Conservation (phyloP, 2,113 vertebrate species). For the Hippolais icterina region DNA sequence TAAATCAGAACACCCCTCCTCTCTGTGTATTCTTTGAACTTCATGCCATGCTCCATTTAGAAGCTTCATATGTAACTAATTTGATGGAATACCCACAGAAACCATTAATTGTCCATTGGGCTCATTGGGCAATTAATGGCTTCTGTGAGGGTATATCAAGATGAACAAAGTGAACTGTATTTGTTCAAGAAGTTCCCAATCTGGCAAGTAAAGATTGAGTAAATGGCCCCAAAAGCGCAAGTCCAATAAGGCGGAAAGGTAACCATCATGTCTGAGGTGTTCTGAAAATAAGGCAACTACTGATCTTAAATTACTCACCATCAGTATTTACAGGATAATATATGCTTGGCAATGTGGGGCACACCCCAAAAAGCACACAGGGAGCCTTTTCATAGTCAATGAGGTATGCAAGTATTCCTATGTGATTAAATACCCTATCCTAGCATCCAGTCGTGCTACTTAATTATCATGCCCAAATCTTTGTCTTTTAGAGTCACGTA, state of each 20-base stretch:
- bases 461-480: slow-evolving; percentile 3
- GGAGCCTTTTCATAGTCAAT: not conserved
- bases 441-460: not conserved
- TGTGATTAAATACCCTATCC: slow-evolving; percentile 26
- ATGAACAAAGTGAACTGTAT: not conserved
- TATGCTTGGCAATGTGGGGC: not conserved
- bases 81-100: slow-evolving; percentile 9
- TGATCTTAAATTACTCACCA: not conserved
- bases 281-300: not conserved
- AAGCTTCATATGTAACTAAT: not conserved
- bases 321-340: slow-evolving; percentile 12
- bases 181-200: not conserved
- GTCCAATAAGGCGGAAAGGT: not conserved
- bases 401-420: not conserved
- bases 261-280: not conserved
- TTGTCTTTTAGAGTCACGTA: not conserved
- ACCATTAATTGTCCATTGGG: not conserved
- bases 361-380: not conserved
- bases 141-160: not conserved
- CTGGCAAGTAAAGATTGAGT: not conserved
- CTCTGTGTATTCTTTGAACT: not conserved
- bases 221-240: not conserved
- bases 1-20: not conserved
- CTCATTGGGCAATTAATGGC: slow-evolving; percentile 2
- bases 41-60: not conserved